phyloP scores from a whole-genome alignment of 2,113 vertebrate genomes.

The Dolichotis patagonum region DNA sequence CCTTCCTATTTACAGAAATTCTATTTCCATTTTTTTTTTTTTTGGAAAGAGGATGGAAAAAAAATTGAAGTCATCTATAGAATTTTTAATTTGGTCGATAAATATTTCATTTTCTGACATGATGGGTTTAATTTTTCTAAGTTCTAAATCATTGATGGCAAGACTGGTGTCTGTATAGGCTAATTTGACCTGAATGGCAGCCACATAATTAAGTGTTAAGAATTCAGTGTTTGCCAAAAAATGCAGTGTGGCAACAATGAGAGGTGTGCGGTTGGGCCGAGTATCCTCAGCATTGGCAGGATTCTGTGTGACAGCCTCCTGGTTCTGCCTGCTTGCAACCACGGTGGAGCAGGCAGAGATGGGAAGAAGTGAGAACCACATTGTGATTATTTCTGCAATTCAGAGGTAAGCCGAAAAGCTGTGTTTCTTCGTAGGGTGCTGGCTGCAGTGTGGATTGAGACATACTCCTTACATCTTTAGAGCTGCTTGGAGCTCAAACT shows the following conservation, averaged over 20 bases:
- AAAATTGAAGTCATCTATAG: background rate
- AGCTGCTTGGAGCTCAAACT: constrained; percentile 45
- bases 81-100: background rate
- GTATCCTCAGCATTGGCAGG: constrained; percentile 31
- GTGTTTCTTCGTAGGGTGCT: background rate
- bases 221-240: background rate
- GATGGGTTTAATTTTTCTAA: background rate
- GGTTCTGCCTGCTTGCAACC: background rate
- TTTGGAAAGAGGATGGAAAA: background rate
- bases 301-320: background rate
- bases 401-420: constrained; percentile 33
- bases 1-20: background rate
- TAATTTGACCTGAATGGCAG: background rate
- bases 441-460: constrained; percentile 27
- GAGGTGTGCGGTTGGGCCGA: background rate
- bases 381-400: constrained; percentile 30
- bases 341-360: background rate
- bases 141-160: background rate
- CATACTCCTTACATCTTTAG: background rate
- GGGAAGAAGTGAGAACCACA: background rate
- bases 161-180: background rate
- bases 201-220: background rate
- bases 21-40: background rate
- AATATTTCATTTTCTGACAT: constrained; percentile 36
- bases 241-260: background rate